A percentile compares a stretch with the other conserved stretches of the same genome.
These are phyloP conservation scores for Thryonomys swinderianus DNA, from an alignment of 2,113 vertebrate genomes.

Conservation along the genomic window DNA sequence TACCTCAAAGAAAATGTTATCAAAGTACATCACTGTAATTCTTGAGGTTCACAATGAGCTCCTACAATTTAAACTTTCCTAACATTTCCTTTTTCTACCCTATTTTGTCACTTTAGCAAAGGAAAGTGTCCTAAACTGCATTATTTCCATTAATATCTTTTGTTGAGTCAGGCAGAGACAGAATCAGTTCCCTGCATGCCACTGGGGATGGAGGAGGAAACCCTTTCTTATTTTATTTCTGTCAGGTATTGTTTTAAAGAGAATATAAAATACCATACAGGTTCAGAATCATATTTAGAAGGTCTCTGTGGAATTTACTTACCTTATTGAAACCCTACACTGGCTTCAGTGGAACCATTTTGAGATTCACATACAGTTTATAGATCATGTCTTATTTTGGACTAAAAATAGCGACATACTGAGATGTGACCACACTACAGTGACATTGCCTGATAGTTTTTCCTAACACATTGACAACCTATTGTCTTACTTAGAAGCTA, in stretches of 20 bases:
- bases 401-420: constrained; percentile 32
- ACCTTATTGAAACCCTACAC: constrained; percentile 72
- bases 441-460: background rate
- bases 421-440: background rate
- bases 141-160: background rate
- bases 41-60: background rate
- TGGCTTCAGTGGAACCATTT: constrained; percentile 60
- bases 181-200: constrained; percentile 20
- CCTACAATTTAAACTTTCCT: constrained; percentile 50
- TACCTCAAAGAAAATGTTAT: background rate
- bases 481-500: background rate
- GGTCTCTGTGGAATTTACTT: constrained; percentile 69
- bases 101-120: background rate
- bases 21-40: constrained; percentile 53
- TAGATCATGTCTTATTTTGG: background rate
- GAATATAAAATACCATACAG: constrained; percentile 69
- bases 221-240: constrained; percentile 74
- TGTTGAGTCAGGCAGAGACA: constrained; percentile 14
- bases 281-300: constrained; percentile 69
- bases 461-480: background rate
- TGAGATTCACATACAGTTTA: constrained; percentile 30
- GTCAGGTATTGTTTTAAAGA: constrained; percentile 67
- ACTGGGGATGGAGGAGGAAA: constrained; percentile 57
- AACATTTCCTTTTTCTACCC: background rate
- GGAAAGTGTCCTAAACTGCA: background rate